A percentile compares a stretch with the other conserved stretches of the same genome.
phyloP scores from a whole-genome alignment of 1,140 invertebrate species.

The Apis florea region DNA sequence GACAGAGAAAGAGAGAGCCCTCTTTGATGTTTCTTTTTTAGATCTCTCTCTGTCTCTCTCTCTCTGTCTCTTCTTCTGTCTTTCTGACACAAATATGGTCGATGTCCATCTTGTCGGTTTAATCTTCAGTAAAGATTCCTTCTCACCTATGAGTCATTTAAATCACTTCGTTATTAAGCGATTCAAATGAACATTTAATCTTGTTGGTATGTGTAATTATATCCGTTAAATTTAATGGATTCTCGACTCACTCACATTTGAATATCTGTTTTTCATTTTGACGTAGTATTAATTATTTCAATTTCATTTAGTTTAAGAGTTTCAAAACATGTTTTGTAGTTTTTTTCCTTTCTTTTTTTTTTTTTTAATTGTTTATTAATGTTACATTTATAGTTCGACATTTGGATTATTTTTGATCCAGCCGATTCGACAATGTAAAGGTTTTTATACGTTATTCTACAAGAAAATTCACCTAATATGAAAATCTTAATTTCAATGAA shows the following conservation, averaged over 20 bases:
- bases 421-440: too few species aligned
- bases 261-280: neutral
- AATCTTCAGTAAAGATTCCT: slow-evolving; percentile 39
- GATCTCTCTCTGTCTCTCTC: neutral
- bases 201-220: neutral
- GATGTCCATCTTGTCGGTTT: slow-evolving; percentile 55
- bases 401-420: too few species aligned
- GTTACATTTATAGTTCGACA: too few species aligned
- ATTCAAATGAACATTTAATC: slow-evolving; percentile 33
- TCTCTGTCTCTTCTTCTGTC: neutral
- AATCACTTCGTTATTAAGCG: slow-evolving; percentile 10
- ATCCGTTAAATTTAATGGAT: neutral
- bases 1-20: neutral
- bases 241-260: neutral
- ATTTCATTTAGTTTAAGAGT: too few species aligned
- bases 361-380: too few species aligned
- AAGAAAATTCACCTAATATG: too few species aligned
- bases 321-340: too few species aligned
- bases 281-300: too few species aligned
- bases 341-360: too few species aligned
- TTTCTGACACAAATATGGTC: neutral
- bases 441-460: too few species aligned
- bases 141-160: slow-evolving; percentile 9
- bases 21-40: slow-evolving; percentile 15
- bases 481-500: too few species aligned